Evolutionary conservation across 53 echinoderm and acorn worm genomes (phyloP).

Genomic region (Crossaster papposus): DNA sequence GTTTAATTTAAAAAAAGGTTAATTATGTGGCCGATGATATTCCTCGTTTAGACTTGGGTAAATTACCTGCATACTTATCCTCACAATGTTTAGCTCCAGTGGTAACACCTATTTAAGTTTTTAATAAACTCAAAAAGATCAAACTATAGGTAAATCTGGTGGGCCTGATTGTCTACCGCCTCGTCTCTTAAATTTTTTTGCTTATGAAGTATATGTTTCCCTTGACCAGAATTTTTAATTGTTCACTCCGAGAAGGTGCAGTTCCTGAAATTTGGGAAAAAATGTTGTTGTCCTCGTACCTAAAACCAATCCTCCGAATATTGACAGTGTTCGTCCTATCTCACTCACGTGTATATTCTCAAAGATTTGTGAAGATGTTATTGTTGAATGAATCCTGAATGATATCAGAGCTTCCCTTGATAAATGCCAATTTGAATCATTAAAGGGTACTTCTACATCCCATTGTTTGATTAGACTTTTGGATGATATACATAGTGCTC

Average conservation of each 20-base stretch:
- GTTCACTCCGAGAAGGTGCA: neutral
- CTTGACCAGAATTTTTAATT: slow-evolving; percentile 8
- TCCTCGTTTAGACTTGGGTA: slow-evolving; percentile 21
- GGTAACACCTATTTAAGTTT: neutral
- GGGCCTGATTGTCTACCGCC: too few relatives aligned
- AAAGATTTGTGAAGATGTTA: slow-evolving; percentile 8
- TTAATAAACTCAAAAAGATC: neutral
- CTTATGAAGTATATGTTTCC: slow-evolving; percentile 17
- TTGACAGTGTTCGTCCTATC: slow-evolving; percentile 22
- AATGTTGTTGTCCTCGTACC: neutral
- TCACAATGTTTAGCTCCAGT: neutral
- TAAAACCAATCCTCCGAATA: neutral
- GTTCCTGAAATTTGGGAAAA: neutral
- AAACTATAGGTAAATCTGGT: neutral
- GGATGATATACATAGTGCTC: too few relatives aligned
- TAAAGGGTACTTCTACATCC: too few relatives aligned
- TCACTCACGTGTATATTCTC: slow-evolving; percentile 11
- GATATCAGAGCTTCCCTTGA: too few relatives aligned
- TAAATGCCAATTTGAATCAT: too few relatives aligned
- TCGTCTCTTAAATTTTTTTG: neutral
- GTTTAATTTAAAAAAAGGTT: neutral
- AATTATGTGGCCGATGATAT: neutral
- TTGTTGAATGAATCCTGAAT: slow-evolving; percentile 15
- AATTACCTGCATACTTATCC: too few relatives aligned
- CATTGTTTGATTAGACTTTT: too few relatives aligned